phyloP scores from a whole-genome alignment of 2,797 vertebrate genomes.

The Galago senegalensis region DNA sequence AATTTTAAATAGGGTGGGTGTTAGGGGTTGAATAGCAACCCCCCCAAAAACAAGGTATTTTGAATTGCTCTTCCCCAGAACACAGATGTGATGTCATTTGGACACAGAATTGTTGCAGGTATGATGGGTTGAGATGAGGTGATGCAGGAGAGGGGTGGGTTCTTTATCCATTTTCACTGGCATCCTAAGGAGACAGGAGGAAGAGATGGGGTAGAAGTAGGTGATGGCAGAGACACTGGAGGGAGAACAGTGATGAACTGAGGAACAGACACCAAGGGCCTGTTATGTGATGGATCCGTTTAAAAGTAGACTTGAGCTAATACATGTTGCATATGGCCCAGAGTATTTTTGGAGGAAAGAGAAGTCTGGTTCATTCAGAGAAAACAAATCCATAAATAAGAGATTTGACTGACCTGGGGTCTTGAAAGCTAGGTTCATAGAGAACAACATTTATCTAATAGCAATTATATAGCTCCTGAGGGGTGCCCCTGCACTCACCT shows the following conservation, averaged over 20 bases:
- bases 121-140: neutral
- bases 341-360: neutral
- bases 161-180: neutral
- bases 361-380: neutral
- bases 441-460: neutral
- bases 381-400: conserved; percentile 29
- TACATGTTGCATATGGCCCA: neutral
- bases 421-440: conserved; percentile 1
- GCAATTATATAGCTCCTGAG: neutral
- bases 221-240: neutral
- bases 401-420: neutral
- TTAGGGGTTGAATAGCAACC: neutral
- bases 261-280: neutral
- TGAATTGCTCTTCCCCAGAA: neutral
- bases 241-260: too few relatives aligned
- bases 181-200: neutral
- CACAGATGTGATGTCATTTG: neutral
- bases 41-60: neutral
- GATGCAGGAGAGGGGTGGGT: neutral
- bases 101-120: neutral
- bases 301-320: neutral
- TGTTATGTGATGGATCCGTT: neutral
- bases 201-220: neutral
- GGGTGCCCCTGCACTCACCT: neutral
- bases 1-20: neutral